Percentiles rank a stretch among this genome's conserved stretches.
Conservation (phyloP, 2,113 vertebrate species). For the Hiodon alosoides region DNA sequence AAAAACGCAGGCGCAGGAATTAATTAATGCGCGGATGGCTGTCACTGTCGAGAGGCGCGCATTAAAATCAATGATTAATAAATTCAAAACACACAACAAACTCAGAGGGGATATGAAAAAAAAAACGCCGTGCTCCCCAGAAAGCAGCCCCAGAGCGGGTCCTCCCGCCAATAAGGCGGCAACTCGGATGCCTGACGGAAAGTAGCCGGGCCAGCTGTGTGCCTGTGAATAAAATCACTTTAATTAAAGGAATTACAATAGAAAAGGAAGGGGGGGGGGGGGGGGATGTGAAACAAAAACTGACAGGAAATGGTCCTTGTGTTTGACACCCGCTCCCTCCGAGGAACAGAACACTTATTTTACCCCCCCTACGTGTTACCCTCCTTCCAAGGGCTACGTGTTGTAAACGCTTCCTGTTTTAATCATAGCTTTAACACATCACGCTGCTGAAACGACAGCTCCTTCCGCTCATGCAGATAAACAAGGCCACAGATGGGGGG, state of each 20-base stretch:
- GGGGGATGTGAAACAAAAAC: conserved; percentile 57
- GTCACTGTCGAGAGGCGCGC: conserved; percentile 70
- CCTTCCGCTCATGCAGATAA: background rate
- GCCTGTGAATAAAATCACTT: conserved; percentile 78
- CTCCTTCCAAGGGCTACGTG: background rate
- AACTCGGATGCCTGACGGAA: conserved; percentile 74
- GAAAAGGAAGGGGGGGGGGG: conserved; percentile 53
- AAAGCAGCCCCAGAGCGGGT: conserved; percentile 66
- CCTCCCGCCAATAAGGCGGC: conserved; percentile 65
- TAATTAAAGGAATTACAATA: conserved; percentile 76
- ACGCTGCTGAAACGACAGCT: background rate
- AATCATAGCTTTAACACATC: background rate
- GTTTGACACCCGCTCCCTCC: conserved; percentile 42
- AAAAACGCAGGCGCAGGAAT: conserved; percentile 57
- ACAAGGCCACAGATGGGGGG: background rate
- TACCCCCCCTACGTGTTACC: conserved; percentile 37
- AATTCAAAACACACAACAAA: conserved; percentile 80
- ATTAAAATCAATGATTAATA: conserved; percentile 80
- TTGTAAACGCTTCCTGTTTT: background rate
- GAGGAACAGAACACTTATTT: conserved; percentile 56
- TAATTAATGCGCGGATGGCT: conserved; percentile 71
- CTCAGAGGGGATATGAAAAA: conserved; percentile 74
- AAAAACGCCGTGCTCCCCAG: conserved; percentile 61
- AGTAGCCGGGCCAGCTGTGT: conserved; percentile 72
- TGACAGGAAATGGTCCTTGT: conserved; percentile 58